A percentile compares a stretch with the other conserved stretches of the same genome.
Evolutionary conservation across 2,113 vertebrate species (phyloP).

Genomic region (Ariopsis seemanni): DNA sequence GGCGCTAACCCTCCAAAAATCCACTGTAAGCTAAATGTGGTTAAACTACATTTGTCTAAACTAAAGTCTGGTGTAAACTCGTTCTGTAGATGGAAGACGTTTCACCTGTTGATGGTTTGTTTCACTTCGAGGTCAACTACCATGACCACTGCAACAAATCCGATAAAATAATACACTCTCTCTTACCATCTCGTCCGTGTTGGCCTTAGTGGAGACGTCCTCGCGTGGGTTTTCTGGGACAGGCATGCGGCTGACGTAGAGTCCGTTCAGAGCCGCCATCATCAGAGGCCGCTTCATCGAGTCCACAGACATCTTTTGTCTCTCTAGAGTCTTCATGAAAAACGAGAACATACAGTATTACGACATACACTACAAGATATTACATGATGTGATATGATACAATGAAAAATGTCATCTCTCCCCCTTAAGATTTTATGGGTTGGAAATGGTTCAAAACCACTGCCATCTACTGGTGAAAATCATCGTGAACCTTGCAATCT

Average conservation of each 20-base stretch:
- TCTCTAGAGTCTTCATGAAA: constrained; percentile 93
- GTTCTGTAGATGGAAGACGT: neutral
- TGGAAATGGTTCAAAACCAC: too few species aligned
- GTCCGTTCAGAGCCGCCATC: constrained; percentile 86
- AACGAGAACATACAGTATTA: constrained; percentile 68
- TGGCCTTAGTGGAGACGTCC: constrained; percentile 74
- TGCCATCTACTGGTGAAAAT: too few species aligned
- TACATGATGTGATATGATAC: neutral
- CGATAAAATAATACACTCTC: neutral
- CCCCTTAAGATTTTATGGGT: too few species aligned
- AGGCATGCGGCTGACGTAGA: constrained; percentile 82
- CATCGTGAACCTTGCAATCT: too few species aligned
- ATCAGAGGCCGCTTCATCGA: constrained; percentile 92
- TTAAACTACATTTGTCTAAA: too few species aligned
- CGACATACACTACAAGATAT: neutral
- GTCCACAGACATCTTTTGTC: constrained; percentile 96
- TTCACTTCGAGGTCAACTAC: neutral
- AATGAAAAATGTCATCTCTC: neutral
- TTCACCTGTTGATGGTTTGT: neutral
- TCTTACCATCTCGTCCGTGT: constrained; percentile 83
- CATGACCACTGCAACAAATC: neutral
- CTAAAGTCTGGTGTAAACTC: neutral
- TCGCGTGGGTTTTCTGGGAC: constrained; percentile 82
- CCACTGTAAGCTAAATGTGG: neutral
- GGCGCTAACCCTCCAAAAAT: too few species aligned